Evolutionary conservation across 2,888 invertebrate genomes (phyloP), one percentile per base, ranked within the genome.

Genomic region (Fissipunctia ypsillon): DNA sequence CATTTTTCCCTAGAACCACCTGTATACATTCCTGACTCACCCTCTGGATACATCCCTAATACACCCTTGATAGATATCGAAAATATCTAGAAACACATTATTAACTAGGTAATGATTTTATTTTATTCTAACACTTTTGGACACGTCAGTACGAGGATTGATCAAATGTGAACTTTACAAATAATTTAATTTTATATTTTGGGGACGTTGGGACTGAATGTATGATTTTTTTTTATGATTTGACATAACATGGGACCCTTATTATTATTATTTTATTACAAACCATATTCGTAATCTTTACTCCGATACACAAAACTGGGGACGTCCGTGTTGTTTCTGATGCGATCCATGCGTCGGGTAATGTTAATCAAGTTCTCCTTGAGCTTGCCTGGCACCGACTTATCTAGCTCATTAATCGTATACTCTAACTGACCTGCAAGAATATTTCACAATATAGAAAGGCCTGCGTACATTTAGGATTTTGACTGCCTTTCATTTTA

Each of bases 231-330:
- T 38, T 38, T 38, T 9, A 38, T 38, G 9, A 9, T 38, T 38
- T 38, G 0, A 38, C 38, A 7, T 38, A 38, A 38, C 38, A 1
- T 1, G 38, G 38, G 0, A 38, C 38, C 38, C 35, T 9, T 38
- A 38, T 5, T 38, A 38, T 38, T 38, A 38, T 38, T 35, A 6
- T 38, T 38, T 38, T 38, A 38, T 38, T 9, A 89, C 92, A 69
- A 84, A 96, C 96, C 95, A 78, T 96, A 96, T 90, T 96, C 95
- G 77, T 96, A 96, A 80, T 96, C 96, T 87, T 96, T 95, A 78
- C 91, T 95, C 57, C 96, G 91, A 70, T 92, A 96, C 0, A 93
- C 91, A 28, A 96, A 84, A 61, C 87, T 92, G n/a, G 81, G 68
- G 25, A 84, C 71, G 75, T 94, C 92, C 0, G 93, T 93, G 45